Base-by-base conservation (phyloP, 2,888 invertebrate genomes). In the Lepetodrilus schrolli region DNA sequence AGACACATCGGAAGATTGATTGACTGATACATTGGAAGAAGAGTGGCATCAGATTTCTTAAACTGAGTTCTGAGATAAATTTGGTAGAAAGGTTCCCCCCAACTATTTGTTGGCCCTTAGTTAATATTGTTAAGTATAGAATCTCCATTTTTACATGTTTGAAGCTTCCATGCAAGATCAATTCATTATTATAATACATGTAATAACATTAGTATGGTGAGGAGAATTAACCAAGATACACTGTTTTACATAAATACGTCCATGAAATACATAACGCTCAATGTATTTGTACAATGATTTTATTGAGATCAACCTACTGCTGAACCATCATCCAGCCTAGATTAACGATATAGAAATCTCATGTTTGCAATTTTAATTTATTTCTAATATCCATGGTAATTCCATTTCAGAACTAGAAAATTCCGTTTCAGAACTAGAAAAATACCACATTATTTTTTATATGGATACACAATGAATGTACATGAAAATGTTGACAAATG, bases 311-410 rank as follows among this genome's bases (percentile, higher is more conserved):
- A 58, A 26, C 7, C 58, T 58, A 58, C 30, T 30, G 21, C 58
- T 58, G 58, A 58, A 30, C 26, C 58, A 26, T 5, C 26, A 34
- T 10, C 34, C 58, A 58, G 34, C 21, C 58, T 58, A 58, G 58
- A 26, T 23, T 58, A 58, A 30, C 58, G 26, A 58, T 58, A 58
- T 58, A 48, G 17, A 58, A 58, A 58, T 58, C 58, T 58, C 58
- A 58, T 58, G 58, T 58, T 58, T 30, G 58, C 58, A 30, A 30
- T 58, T 43, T 58, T 17, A 58, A 51, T 30, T 58, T 13, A 58
- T 58, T 58, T 58, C 58, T 58, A 58, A 58, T 58, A 58, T 58
- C 58, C 58, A 58, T 58, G 58, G 58, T 30, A 58, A 58, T 34
- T 26, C 30, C 34, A n/a, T 34, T 34, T 30, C 13, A n/a, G 30